Evolutionary conservation across 2,797 vertebrate genomes (phyloP), one percentile per base, ranked within the genome.

Genomic region (Botia kubotai): DNA sequence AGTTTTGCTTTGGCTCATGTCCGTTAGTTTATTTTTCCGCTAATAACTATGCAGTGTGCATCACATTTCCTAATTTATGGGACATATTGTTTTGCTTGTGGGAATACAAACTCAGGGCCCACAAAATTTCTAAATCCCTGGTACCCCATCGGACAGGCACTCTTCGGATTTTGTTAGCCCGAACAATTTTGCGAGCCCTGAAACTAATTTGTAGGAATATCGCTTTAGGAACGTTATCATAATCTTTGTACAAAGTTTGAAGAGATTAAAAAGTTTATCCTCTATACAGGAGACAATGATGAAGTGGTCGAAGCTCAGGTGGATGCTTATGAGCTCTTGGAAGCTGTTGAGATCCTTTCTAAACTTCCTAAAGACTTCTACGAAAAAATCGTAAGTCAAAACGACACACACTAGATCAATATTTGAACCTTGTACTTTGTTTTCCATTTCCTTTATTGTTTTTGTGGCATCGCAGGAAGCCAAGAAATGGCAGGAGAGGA

Each of bases 401-500:
- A 26, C 57, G 21, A 13, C 60, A 33, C 26, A 29, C 17, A 16
- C 14, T 14, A 39, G 12, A n/a, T 6, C 46, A 62, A 36, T 12
- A 33, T 65, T 36, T 13, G 4, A 14, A 13, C 13, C 29, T 33
- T 62, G 19, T 0, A 0, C 58, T 72, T 60, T 16, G 1, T 73
- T 23, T 21, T 26, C 70, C 4, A n/a, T 52, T 53, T 26, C 21
- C 4, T 16, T 65, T 17, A 4, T 72, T 23, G 0, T 62, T 2
- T 63, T 13, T 50, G 8, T 53, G 50, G 2, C 13, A 21, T 16
- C 14, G 1, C 86, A 99, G 98, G 98, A 99, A 90, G 97, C 98
- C 78, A 99, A 99, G 90, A 99, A 99, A 88, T 99, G 98, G 98
- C 98, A 99, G 89, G 98, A 99, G 89, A 96, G 98, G 81, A 99